Evolutionary conservation across 2,113 vertebrate genomes (phyloP).

Genomic region (Mola mola): DNA sequence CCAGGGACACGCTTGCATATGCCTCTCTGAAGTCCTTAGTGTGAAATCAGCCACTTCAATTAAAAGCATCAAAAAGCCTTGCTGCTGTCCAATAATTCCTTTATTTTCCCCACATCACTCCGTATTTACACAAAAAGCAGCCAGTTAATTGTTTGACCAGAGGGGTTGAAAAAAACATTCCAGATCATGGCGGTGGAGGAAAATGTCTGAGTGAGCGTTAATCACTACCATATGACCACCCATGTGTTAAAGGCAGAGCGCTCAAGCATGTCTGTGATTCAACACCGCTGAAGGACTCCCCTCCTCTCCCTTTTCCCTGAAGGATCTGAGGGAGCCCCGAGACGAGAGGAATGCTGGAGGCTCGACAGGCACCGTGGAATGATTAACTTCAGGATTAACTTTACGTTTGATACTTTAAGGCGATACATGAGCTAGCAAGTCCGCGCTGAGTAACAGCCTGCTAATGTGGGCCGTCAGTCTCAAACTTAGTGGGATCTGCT

Average conservation of each 20-base stretch:
- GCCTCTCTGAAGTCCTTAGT: neutral
- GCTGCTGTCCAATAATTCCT: constrained; percentile 58
- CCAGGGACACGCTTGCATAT: neutral
- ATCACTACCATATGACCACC: constrained; percentile 83
- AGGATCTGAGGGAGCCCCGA: constrained; percentile 70
- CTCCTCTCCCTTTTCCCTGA: constrained; percentile 55
- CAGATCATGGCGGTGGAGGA: constrained; percentile 62
- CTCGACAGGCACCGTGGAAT: constrained; percentile 71
- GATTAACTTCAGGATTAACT: constrained; percentile 64
- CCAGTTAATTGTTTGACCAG: constrained; percentile 77
- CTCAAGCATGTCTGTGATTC: constrained; percentile 79
- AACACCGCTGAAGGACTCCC: constrained; percentile 71
- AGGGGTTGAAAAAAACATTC: constrained; percentile 76
- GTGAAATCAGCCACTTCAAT: constrained; percentile 9
- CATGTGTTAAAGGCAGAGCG: constrained; percentile 79
- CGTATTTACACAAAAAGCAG: constrained; percentile 73
- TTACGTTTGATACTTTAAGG: constrained; percentile 71
- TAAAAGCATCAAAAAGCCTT: constrained; percentile 12
- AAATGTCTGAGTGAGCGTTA: constrained; percentile 76
- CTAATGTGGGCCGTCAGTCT: constrained; percentile 1
- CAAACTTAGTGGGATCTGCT: neutral
- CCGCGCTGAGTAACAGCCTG: neutral
- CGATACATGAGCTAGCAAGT: constrained; percentile 26
- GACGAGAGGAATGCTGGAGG: constrained; percentile 76
- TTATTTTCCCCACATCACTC: constrained; percentile 74